Evolutionary conservation across 2,888 invertebrate species (phyloP).

Genomic region (Chloromyia formosa): DNA sequence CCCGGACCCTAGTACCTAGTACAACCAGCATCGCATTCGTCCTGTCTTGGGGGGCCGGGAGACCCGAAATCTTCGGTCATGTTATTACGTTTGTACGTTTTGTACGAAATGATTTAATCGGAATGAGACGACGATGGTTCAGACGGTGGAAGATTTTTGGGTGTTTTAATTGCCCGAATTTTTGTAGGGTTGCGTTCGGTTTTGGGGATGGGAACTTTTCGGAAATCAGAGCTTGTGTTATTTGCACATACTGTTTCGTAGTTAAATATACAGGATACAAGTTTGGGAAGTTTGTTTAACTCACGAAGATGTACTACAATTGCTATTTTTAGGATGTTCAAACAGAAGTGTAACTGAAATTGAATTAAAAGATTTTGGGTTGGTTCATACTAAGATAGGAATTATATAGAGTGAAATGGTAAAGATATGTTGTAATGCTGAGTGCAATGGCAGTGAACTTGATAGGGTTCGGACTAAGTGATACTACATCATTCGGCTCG

Average conservation of each 20-base stretch:
- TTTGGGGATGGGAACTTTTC: background rate
- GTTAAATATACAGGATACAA: constrained; percentile 7
- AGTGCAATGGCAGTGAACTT: too few relatives aligned
- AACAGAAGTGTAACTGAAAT: too few relatives aligned
- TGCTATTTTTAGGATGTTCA: too few relatives aligned
- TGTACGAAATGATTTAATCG: constrained; percentile 3
- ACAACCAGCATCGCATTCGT: background rate
- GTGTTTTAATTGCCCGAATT: constrained; percentile 39
- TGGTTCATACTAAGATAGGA: too few relatives aligned
- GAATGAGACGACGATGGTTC: constrained; percentile 3
- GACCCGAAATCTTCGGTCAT: constrained; percentile 34
- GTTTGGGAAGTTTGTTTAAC: constrained; percentile 2
- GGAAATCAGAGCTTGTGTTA: constrained; percentile 27
- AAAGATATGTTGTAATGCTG: too few relatives aligned
- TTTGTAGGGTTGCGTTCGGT: background rate
- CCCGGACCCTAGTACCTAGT: background rate
- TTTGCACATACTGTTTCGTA: constrained; percentile 11
- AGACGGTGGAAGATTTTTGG: constrained; percentile 13
- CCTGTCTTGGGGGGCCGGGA: background rate
- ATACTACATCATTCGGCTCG: too few relatives aligned
- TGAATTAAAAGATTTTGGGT: too few relatives aligned
- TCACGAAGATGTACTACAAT: too few relatives aligned
- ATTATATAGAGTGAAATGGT: too few relatives aligned
- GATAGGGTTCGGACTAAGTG: too few relatives aligned
- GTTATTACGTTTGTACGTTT: constrained; percentile 16